These are phyloP conservation scores for Neopelma chrysocephalum DNA, from an alignment of 2,797 vertebrate species.

Conservation along the genomic window DNA sequence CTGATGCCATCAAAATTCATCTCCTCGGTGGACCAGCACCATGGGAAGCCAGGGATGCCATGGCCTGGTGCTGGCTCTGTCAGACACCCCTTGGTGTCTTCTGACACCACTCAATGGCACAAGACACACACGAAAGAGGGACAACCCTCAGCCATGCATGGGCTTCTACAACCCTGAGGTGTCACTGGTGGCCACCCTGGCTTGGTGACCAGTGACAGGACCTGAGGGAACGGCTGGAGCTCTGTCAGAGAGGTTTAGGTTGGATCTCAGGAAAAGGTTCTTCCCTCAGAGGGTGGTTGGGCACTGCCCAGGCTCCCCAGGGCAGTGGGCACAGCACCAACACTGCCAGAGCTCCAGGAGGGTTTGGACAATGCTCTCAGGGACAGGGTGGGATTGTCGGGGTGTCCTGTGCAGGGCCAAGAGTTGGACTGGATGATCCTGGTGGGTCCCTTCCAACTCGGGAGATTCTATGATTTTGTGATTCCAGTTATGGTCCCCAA, in stretches of 20 bases:
- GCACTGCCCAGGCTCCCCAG: background rate
- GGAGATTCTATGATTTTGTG: background rate
- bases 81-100: background rate
- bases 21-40: background rate
- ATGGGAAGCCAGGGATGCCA: background rate
- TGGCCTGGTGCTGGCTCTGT: background rate
- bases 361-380: rapidly evolving
- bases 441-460: background rate
- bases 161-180: background rate
- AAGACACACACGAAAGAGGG: background rate
- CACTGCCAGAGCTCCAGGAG: background rate
- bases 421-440: background rate
- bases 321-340: background rate
- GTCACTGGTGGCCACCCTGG: background rate
- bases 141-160: background rate
- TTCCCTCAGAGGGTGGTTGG: background rate
- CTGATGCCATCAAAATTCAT: background rate
- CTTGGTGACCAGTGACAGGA: background rate
- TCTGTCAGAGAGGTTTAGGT: background rate
- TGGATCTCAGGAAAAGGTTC: background rate
- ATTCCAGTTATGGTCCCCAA: background rate
- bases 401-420: background rate
- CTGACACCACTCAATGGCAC: background rate
- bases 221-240: background rate
- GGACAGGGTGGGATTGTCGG: background rate